Conservation (phyloP, 2,797 vertebrate genomes). For the Tragelaphus eurycerus region DNA sequence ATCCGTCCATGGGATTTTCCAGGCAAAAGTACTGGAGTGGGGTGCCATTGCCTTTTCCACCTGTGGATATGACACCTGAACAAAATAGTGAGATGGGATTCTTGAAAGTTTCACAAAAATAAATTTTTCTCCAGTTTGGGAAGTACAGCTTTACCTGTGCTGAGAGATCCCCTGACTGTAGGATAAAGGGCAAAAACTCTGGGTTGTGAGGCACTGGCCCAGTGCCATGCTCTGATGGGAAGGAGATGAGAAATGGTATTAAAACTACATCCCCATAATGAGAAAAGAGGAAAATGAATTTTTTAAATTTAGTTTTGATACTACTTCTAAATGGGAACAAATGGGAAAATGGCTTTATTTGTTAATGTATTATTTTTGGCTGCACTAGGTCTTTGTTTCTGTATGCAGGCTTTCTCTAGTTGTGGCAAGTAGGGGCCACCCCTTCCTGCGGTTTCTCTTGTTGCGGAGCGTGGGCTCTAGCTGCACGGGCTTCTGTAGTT, state of each 20-base stretch:
- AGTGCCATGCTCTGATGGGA: not conserved
- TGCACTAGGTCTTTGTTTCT: not conserved
- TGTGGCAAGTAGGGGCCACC: not conserved
- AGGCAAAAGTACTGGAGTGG: no score
- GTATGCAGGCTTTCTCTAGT: not conserved
- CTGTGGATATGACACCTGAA: not conserved
- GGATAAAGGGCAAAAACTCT: not conserved
- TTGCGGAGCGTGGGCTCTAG: not conserved
- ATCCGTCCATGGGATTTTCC: no score
- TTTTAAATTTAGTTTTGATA: not conserved
- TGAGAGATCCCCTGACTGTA: not conserved
- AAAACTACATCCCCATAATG: not conserved
- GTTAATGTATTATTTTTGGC: not conserved
- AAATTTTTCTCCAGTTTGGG: not conserved
- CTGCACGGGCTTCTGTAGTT: fast-evolving
- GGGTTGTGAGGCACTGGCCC: not conserved
- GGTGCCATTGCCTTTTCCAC: no score
- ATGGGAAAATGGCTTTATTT: not conserved
- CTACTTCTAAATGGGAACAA: not conserved
- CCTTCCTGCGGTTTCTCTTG: not conserved
- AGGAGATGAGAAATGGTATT: not conserved
- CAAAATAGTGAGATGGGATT: not conserved
- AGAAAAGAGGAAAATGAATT: not conserved
- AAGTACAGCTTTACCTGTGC: not conserved
- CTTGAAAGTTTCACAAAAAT: not conserved